A percentile compares a stretch with the other conserved stretches of the same genome.
These are phyloP conservation scores for Coleophora deauratella DNA, from an alignment of 2,888 invertebrate genomes.

Conservation along the genomic window DNA sequence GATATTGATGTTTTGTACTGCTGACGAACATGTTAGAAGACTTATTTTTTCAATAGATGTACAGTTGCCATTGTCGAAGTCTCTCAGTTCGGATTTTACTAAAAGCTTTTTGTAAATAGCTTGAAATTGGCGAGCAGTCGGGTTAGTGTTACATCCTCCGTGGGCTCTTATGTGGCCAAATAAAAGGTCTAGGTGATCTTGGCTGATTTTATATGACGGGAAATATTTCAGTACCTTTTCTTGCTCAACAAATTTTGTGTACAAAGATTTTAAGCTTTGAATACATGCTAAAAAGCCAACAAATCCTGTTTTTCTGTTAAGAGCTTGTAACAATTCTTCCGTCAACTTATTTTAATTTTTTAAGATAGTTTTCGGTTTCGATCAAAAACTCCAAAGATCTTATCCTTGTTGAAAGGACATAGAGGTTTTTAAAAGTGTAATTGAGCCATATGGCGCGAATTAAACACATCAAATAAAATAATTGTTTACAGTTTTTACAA, in stretches of 20 bases:
- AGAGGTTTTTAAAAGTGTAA: constrained; percentile 5
- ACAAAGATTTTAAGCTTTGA: constrained; percentile 3
- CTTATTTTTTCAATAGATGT: too few species aligned
- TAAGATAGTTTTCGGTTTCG: neutral
- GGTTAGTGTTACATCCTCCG: too few species aligned
- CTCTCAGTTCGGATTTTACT: too few species aligned
- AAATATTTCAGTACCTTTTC: neutral
- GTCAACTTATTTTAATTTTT: neutral
- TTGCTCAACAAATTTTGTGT: too few species aligned
- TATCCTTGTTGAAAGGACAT: constrained; percentile 2
- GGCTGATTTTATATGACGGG: too few species aligned
- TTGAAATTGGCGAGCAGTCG: too few species aligned
- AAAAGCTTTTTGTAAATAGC: too few species aligned
- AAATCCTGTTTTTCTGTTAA: constrained; percentile 7
- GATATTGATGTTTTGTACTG: too few species aligned
- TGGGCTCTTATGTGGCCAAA: too few species aligned
- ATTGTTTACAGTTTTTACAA: neutral
- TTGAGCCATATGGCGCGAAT: neutral
- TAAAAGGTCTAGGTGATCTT: too few species aligned
- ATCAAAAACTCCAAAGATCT: constrained; percentile 2
- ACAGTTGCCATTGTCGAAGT: too few species aligned
- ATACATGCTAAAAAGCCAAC: constrained; percentile 6
- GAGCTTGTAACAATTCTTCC: neutral
- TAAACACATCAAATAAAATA: constrained; percentile 2
- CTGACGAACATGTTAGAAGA: too few species aligned